Conservation (phyloP, 64 coral and sea anemone genomes). For the Porites australiensis region DNA sequence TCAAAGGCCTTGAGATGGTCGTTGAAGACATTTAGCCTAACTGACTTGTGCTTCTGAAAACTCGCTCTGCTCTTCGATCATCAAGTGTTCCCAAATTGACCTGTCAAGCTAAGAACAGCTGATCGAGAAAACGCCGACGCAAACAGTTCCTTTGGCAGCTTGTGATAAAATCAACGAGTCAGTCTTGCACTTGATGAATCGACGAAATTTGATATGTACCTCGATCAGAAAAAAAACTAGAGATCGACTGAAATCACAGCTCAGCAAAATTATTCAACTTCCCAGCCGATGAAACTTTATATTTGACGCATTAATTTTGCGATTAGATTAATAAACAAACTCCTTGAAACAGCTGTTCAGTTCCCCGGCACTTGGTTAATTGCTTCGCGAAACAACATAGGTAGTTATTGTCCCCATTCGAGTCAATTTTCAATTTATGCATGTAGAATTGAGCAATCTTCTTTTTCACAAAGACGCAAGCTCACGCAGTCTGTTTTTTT, state of each 20-base stretch:
- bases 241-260: background rate
- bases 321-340: conserved; percentile 35
- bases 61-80: background rate
- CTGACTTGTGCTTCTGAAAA: background rate
- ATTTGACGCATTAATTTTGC: background rate
- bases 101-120: background rate
- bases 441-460: background rate
- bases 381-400: background rate
- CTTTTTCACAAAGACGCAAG: too few species aligned
- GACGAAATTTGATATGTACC: background rate
- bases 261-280: conserved; percentile 15
- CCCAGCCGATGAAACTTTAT: background rate
- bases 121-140: background rate
- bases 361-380: conserved; percentile 16
- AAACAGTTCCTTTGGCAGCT: background rate
- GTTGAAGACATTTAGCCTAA: conserved; percentile 47
- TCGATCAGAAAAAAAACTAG: background rate
- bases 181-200: background rate
- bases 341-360: conserved; percentile 17
- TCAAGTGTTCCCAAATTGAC: background rate
- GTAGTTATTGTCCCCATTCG: background rate
- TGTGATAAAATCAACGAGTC: too few species aligned
- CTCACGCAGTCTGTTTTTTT: background rate
- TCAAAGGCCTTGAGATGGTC: background rate
- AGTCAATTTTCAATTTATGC: conserved; percentile 2